phyloP scores from a whole-genome alignment of 1,140 invertebrate genomes.

The Aphis gossypii region DNA sequence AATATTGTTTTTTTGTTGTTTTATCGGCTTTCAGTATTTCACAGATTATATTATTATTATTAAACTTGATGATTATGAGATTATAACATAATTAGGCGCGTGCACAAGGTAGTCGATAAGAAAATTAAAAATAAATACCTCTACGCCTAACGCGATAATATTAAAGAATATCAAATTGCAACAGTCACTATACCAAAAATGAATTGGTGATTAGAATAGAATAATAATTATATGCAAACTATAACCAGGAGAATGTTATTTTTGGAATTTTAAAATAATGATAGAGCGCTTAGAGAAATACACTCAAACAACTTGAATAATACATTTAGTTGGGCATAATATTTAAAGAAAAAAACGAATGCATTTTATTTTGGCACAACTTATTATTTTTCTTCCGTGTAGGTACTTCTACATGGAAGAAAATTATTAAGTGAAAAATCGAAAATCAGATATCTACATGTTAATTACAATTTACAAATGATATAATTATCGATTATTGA shows the following conservation, averaged over 20 bases:
- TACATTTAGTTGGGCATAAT: neutral
- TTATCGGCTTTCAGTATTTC: neutral
- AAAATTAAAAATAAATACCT: neutral
- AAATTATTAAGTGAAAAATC: too few species aligned
- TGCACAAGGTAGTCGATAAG: neutral
- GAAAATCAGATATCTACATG: too few species aligned
- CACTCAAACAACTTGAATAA: neutral
- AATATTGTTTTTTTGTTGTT: neutral
- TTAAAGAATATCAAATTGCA: neutral
- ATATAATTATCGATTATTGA: too few species aligned
- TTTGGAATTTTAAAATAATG: neutral
- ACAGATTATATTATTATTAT: neutral
- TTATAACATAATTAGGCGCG: neutral
- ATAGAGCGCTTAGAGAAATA: neutral
- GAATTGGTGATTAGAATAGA: neutral
- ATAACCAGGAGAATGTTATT: neutral
- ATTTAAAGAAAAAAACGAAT: neutral
- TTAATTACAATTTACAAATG: too few species aligned
- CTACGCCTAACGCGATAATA: neutral
- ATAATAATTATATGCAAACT: neutral
- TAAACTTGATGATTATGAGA: neutral
- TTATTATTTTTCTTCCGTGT: too few species aligned
- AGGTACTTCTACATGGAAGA: too few species aligned
- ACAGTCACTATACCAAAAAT: neutral
- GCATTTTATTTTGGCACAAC: neutral